Evolutionary conservation across 2,888 invertebrate genomes (phyloP).

Genomic region (Xylocampa areola): DNA sequence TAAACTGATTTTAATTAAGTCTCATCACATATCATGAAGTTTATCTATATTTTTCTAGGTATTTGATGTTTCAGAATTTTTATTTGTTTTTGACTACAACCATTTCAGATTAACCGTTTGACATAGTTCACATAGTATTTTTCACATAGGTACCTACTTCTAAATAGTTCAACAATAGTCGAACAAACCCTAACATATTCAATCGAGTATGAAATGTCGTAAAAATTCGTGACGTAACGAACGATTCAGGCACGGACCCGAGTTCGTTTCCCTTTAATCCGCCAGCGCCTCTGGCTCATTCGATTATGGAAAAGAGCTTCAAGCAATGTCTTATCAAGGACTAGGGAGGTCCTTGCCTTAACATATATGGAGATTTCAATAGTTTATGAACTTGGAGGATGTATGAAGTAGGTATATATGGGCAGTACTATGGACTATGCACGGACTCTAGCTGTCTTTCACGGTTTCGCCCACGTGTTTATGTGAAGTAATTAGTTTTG

Average conservation of each 20-base stretch:
- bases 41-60: too few species aligned
- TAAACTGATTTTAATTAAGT: too few species aligned
- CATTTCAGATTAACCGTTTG: too few species aligned
- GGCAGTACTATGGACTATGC: too few species aligned
- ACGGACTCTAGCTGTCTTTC: too few species aligned
- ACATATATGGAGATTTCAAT: background rate
- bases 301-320: constrained; percentile 66
- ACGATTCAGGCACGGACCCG: constrained; percentile 41
- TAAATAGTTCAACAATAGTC: background rate
- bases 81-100: too few species aligned
- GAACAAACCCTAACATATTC: constrained; percentile 11
- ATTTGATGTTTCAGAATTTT: too few species aligned
- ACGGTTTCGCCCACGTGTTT: too few species aligned
- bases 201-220: constrained; percentile 14
- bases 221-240: constrained; percentile 35
- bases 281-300: constrained; percentile 62
- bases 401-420: background rate
- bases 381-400: background rate
- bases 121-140: too few species aligned
- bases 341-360: background rate
- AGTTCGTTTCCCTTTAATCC: constrained; percentile 45
- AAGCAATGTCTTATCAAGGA: background rate
- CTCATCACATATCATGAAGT: too few species aligned
- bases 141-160: background rate
- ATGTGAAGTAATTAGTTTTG: too few species aligned